Percentiles rank a stretch among this genome's conserved stretches.
Conservation (phyloP, 2,888 invertebrate genomes). For the Carcina quercana region DNA sequence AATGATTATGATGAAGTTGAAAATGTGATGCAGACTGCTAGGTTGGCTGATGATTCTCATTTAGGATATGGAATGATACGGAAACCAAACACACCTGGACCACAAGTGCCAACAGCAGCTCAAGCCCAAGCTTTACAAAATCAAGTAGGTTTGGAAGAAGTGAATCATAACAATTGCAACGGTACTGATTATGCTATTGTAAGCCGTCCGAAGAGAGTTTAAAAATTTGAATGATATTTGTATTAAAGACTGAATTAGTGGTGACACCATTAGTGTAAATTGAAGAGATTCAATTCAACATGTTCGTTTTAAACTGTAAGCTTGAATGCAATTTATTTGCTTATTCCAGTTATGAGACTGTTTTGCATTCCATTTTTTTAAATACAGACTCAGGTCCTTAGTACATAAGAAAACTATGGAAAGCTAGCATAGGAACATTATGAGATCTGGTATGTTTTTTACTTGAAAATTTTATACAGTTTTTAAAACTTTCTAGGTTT, state of each 20-base stretch:
- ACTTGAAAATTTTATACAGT: too few species aligned
- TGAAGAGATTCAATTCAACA: too few species aligned
- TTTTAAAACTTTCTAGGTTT: too few species aligned
- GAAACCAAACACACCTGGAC: conserved; percentile 75
- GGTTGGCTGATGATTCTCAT: conserved; percentile 86
- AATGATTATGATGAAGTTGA: conserved; percentile 87
- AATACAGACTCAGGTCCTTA: too few species aligned
- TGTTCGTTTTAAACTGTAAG: too few species aligned
- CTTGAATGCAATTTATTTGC: too few species aligned
- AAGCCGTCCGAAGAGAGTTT: conserved; percentile 90
- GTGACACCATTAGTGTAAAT: too few species aligned
- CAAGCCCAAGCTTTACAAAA: conserved; percentile 64
- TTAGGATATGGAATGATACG: conserved; percentile 86
- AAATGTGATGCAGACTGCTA: conserved; percentile 79
- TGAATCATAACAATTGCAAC: conserved; percentile 82
- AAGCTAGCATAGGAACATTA: too few species aligned
- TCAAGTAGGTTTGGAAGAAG: conserved; percentile 60
- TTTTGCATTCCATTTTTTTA: conserved; percentile 40
- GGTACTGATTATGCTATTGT: conserved; percentile 88
- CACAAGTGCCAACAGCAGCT: conserved; percentile 67
- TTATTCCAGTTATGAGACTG: too few species aligned
- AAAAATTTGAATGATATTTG: conserved; percentile 23
- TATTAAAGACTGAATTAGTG: conserved; percentile 48
- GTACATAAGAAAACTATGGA: too few species aligned
- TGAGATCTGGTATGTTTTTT: too few species aligned